These are phyloP conservation scores for Opisthograptis luteolata DNA, from an alignment of 2,888 invertebrate genomes.

Conservation along the genomic window DNA sequence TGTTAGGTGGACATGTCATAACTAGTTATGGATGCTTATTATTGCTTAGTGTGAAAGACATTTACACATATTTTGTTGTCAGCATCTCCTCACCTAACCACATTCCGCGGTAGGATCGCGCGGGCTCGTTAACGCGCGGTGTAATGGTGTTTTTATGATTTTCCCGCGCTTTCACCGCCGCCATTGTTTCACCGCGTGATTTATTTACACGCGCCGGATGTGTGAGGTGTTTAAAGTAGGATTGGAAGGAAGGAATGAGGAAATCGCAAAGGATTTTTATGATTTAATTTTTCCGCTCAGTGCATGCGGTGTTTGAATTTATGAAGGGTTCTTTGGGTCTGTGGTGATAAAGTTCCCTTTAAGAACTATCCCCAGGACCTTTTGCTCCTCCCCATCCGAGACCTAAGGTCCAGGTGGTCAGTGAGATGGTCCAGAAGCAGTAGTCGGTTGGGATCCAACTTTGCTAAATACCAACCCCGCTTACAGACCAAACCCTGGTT, in stretches of 20 bases:
- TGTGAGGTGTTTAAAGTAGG: conserved; percentile 56
- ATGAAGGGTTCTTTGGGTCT: conserved; percentile 14
- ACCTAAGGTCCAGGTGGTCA: too few relatives aligned
- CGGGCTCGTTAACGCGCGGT: conserved; percentile 54
- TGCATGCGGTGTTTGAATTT: conserved; percentile 22
- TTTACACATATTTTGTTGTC: conserved; percentile 3
- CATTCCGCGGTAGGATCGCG: conserved; percentile 37
- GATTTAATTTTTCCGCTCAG: conserved; percentile 36
- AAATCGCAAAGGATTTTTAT: conserved; percentile 37
- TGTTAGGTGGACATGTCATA: too few relatives aligned
- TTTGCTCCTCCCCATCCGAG: too few relatives aligned
- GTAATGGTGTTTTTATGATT: conserved; percentile 69
- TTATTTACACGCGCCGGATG: conserved; percentile 54
- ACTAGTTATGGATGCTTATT: too few relatives aligned
- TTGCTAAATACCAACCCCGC: too few relatives aligned
- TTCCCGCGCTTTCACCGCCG: conserved; percentile 43
- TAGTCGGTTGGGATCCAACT: too few relatives aligned
- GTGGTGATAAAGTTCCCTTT: too few relatives aligned
- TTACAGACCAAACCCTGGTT: too few relatives aligned
- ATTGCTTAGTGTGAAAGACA: too few relatives aligned
- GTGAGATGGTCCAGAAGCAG: too few relatives aligned
- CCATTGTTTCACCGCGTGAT: conserved; percentile 64
- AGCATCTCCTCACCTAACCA: conserved; percentile 18
- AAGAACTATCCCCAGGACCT: too few relatives aligned
- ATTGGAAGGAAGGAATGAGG: conserved; percentile 32